phyloP scores from a whole-genome alignment of 2,888 invertebrate genomes.

The Agrochola macilenta region DNA sequence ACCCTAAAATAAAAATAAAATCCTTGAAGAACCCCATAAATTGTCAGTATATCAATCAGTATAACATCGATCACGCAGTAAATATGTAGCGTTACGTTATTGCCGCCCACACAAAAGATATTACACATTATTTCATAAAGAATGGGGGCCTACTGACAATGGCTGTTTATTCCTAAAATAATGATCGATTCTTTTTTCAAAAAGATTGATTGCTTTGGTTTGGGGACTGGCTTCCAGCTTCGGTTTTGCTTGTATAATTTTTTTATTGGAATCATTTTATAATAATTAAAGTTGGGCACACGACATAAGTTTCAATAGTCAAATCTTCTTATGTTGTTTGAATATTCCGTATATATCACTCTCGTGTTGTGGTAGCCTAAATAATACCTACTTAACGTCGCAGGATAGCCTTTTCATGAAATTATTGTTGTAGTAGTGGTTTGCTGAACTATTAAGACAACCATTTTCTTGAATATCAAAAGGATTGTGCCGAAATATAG shows the following conservation, averaged over 20 bases:
- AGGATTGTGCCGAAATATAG: neutral
- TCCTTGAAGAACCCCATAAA: conserved; percentile 18
- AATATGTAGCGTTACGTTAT: conserved; percentile 25
- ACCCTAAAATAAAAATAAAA: conserved; percentile 2
- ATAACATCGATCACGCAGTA: conserved; percentile 51
- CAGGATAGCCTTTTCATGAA: neutral
- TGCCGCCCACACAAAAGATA: conserved; percentile 46
- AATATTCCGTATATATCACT: too few species aligned
- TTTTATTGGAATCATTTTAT: neutral
- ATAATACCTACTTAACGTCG: too few species aligned
- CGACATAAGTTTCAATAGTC: too few species aligned
- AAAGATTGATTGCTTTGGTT: conserved; percentile 56
- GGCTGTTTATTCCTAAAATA: conserved; percentile 53
- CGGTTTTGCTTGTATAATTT: neutral
- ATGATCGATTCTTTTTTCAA: conserved; percentile 59
- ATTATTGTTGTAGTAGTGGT: too few species aligned
- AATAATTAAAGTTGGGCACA: too few species aligned
- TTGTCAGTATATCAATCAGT: conserved; percentile 35
- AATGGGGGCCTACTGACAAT: conserved; percentile 34
- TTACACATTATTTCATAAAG: conserved; percentile 55
- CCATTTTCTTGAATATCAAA: neutral
- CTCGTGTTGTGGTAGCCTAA: neutral
- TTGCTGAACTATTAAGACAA: too few species aligned
- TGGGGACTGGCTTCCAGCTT: neutral
- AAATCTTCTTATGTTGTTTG: too few species aligned